Base-by-base conservation (phyloP, 2,888 invertebrate genomes). In the Drosophila anomelani region DNA sequence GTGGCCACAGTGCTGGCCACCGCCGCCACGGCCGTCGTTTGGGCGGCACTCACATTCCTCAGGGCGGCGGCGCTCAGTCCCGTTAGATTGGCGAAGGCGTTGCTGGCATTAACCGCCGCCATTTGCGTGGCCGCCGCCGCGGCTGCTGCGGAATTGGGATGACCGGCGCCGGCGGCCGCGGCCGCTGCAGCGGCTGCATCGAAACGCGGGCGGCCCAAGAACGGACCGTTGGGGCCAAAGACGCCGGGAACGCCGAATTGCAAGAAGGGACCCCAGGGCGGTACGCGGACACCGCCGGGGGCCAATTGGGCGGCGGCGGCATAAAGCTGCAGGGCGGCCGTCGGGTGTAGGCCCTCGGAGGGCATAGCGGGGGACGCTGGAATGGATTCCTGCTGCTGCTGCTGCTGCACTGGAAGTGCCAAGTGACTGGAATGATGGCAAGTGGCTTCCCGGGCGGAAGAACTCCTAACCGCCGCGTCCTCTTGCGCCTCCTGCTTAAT, bases 1-100 rank as follows among this genome's bases (percentile, higher is more conserved):
- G 92, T 92, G 20, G 91, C 92, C 39, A 92, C 91, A 0, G 92
- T 92, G 56, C 91, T 92, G 51, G 92, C 92, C 12, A 92, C 92
- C 3, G 92, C 91, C 6, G 92, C 91, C 3, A 91, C 91, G 4
- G 91, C 91, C 46, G 91, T 89, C 23, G 91, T 92, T 60, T 92
- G 92, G 20, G 81, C 92, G 41, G 92, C 92, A 44, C 92, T 91
- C 4, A 91, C 92, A 70, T 92, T 92, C 34, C 92, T 86, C 78
- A 92, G 83, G 0, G 84, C 84, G 9, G 92, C 92, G 6, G 91
- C 92, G 77, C 92, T 92, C 34, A 92, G 87, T 46, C 92, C 92
- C 41, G 91, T 91, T 60, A 92, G 85, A 77, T 92, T 92, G 57
- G 92, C 92, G 38, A 92, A 92, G 0, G 92, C 92, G 76, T 91